Evolutionary conservation across 92 coral and sea anemone genomes (phyloP).

Genomic region (Diadumene lineata): DNA sequence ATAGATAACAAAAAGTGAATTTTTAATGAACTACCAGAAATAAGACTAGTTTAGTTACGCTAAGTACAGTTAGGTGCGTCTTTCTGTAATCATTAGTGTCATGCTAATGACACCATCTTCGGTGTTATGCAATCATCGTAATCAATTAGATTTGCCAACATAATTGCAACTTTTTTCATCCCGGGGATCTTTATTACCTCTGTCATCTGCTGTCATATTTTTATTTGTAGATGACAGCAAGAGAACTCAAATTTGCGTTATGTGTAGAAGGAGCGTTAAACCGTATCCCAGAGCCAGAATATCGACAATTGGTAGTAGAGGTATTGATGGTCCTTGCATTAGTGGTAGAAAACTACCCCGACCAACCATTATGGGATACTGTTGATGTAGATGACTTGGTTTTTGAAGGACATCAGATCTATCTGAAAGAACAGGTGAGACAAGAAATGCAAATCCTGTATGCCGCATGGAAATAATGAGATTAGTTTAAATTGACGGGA

Average conservation of each 20-base stretch:
- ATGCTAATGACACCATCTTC: no score
- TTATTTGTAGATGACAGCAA: constrained; percentile 84
- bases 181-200: no score
- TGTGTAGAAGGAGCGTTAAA: constrained; percentile 92
- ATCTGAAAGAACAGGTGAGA: constrained; percentile 82
- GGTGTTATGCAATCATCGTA: no score
- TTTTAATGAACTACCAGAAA: no score
- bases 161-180: no score
- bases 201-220: not conserved
- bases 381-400: constrained; percentile 91
- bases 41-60: no score
- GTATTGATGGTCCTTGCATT: constrained; percentile 90
- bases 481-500: no score
- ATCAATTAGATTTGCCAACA: no score
- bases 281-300: constrained; percentile 97
- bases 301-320: constrained; percentile 92
- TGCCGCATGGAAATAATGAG: no score
- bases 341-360: constrained; percentile 86
- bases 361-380: constrained; percentile 84
- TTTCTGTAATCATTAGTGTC: no score
- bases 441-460: not conserved
- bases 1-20: no score
- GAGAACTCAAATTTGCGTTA: constrained; percentile 93
- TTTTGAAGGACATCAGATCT: constrained; percentile 71
- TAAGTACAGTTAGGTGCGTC: no score